Base-by-base conservation (phyloP, 2,797 vertebrate species). In the Sparidentex hasta region DNA sequence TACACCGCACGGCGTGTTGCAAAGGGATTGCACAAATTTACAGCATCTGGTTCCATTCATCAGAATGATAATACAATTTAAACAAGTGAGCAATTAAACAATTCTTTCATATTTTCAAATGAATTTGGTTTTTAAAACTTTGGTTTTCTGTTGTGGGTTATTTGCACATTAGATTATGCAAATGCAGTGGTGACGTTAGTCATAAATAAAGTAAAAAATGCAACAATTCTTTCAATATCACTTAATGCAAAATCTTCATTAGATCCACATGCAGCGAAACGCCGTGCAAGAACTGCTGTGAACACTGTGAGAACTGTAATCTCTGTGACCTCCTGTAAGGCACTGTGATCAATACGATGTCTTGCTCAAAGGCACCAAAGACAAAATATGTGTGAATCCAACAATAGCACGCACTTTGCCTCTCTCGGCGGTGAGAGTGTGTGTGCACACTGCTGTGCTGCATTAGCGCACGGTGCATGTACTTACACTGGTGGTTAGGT, bases 401-500 rank as follows among this genome's bases (percentile, higher is more conserved):
- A 7, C 7, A 47, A 55, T 8, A 69, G 48, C 47, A 43, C 29
- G 33, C 27, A n/a, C 3, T 29, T 58, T 33, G 25, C 54, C 17
- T 65, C 61, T 73, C 14, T 61, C 12, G 59, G 57, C 0, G 20
- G 38, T 20, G 7, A 0, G 7, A 27, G 51, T 25, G 3, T 46
- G 1, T 14, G 61, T 61, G 74, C 50, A 55, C 7, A 3, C 11
- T 64, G 59, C 77, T 41, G 44, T 3, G 41, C 0, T 25, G 48
- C 14, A 23, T 11, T 2, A 20, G 43, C 46, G 69, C 69, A 46
- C 2, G 3, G 41, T 52, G 76, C 46, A 33, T 82, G 9, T 85
- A 94, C 95, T 95, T 91, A 96, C 96, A 58, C 85, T 86, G 89
- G 88, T 83, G 93, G 88, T 90, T 86, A 87, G 87, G 85, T 92